Base-by-base conservation (phyloP, 2,888 invertebrate species). In the Tenthredo mesomela region DNA sequence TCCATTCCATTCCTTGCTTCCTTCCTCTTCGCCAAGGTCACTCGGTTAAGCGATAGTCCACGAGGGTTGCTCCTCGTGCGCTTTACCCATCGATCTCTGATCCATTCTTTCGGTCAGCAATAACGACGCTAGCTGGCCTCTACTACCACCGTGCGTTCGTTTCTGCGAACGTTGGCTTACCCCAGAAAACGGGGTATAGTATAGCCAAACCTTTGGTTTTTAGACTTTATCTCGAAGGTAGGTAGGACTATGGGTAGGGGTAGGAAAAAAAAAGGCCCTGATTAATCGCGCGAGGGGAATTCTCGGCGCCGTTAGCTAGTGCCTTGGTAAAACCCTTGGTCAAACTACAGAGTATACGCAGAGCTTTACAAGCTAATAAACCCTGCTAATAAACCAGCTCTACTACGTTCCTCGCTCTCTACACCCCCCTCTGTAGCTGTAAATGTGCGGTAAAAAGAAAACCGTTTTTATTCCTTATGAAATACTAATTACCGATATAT, bases 1-100 rank as follows among this genome's bases (percentile, higher is more conserved):
- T 33, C 10, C 43, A 2, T n/a, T 67, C 25, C 18, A 12, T 29
- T 37, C 67, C 54, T 71, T 43, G 5, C n/a, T 50, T 21, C 50
- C 50, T 37, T 54, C 4, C 71, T 70, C 58, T 47, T 84, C 18
- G 25, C 54, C 73, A 75, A 80, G 78, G 78, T 80, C 33, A 80
- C 78, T 61, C 61, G 78, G 78, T 61, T 80, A 80, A 80, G 61
- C 78, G 78, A 80, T 80, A n/a, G 40, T 15, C 78, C 58, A 58
- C 40, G 78, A 77, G 77, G 77, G 29, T 21, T n/a, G 5, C 9
- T 50, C 78, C 78, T 61, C 58, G 21, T 25, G 21, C 50, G 29
- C 33, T 80, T 58, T 6, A 29, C 25, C 37, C 78, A 80, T 80
- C 78, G 78, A 80, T 80, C 78, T 61, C 40, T 40, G 78, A 58